A percentile compares a stretch with the other conserved stretches of the same genome.
phyloP scores from a whole-genome alignment of 2,797 vertebrate genomes.

The Adrianichthys oophorus region DNA sequence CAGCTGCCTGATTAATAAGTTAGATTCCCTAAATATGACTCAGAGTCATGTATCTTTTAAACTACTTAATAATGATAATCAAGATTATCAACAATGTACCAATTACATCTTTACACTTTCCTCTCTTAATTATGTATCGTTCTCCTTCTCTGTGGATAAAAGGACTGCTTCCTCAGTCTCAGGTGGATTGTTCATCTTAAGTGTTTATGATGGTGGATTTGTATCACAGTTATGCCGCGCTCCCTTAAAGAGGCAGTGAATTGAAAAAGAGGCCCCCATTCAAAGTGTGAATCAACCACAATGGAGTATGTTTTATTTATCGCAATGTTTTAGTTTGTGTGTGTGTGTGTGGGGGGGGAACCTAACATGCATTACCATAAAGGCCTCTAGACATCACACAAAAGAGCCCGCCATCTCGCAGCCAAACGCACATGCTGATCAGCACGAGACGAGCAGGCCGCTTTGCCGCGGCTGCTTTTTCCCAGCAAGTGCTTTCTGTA shows the following conservation, averaged over 20 bases:
- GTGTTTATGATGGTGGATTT: constrained; percentile 75
- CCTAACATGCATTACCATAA: constrained; percentile 82
- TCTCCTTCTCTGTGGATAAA: constrained; percentile 65
- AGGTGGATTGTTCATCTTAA: constrained; percentile 80
- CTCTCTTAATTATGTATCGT: constrained; percentile 81
- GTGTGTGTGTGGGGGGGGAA: constrained; percentile 78
- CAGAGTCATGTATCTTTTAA: constrained; percentile 83
- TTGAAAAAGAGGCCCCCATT: constrained; percentile 37
- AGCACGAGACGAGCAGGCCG: constrained; percentile 51
- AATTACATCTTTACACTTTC: constrained; percentile 83
- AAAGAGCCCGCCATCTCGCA: constrained; percentile 53
- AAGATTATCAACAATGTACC: constrained; percentile 80
- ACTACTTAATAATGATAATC: constrained; percentile 79
- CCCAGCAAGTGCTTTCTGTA: constrained; percentile 73
- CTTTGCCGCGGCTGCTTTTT: constrained; percentile 58
- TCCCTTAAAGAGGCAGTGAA: constrained; percentile 67
- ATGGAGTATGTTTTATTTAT: constrained; percentile 46
- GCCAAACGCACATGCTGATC: constrained; percentile 29
- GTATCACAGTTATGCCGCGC: constrained; percentile 52
- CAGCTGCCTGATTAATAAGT: constrained; percentile 84
- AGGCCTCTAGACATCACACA: constrained; percentile 81
- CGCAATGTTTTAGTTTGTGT: constrained; percentile 84
- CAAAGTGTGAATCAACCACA: constrained; percentile 56
- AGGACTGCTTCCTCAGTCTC: constrained; percentile 70
- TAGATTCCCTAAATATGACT: constrained; percentile 81